A percentile compares a stretch with the other conserved stretches of the same genome.
phyloP scores from a whole-genome alignment of 2,113 vertebrate species.

The Phodopus roborovskii region DNA sequence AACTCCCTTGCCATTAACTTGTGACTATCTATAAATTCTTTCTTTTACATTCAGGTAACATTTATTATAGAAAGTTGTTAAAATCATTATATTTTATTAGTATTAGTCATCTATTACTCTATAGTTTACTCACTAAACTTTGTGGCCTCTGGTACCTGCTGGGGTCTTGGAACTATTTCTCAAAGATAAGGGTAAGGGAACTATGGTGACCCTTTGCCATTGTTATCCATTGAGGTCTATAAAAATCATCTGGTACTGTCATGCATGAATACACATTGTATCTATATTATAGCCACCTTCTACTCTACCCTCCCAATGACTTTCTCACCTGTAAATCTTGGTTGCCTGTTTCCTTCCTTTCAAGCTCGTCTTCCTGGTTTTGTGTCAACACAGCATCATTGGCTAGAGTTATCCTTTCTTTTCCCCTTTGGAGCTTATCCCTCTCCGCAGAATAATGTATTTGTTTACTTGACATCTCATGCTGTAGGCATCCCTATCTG shows the following conservation, averaged over 20 bases:
- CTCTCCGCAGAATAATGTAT: background rate
- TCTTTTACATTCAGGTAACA: background rate
- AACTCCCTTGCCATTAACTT: background rate
- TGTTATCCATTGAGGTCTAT: no score
- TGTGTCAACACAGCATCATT: background rate
- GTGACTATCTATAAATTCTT: background rate
- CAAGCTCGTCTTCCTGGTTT: constrained; percentile 14
- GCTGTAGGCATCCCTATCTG: background rate
- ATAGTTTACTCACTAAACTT: background rate
- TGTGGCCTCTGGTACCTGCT: background rate
- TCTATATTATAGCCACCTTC: no score
- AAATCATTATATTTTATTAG: background rate
- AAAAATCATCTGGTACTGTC: background rate
- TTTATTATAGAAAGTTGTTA: background rate
- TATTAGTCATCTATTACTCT: background rate
- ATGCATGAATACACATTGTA: background rate
- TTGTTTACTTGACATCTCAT: background rate
- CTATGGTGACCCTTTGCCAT: background rate
- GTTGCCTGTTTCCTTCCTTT: background rate
- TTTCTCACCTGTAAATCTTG: background rate
- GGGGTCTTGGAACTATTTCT: background rate
- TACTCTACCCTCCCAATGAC: background rate
- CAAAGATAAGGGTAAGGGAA: background rate
- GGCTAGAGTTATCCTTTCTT: background rate
- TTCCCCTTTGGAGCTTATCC: background rate